phyloP scores from a whole-genome alignment of 2,113 vertebrate species.

The Tichodroma muraria region DNA sequence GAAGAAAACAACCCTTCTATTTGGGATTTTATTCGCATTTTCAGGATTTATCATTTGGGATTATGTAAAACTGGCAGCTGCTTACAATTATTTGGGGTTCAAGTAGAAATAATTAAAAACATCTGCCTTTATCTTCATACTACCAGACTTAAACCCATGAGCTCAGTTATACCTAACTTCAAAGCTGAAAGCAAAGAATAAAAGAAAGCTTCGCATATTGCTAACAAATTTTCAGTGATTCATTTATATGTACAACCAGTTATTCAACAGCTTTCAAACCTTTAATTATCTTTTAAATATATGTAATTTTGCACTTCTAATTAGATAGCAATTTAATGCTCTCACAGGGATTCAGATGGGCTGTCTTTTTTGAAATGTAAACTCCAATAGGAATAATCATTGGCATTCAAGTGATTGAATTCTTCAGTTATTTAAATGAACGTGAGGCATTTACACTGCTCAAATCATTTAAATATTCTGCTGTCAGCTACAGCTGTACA shows the following conservation, averaged over 20 bases:
- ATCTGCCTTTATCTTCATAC: conserved; percentile 78
- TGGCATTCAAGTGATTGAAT: conserved; percentile 73
- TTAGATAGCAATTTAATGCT: conserved; percentile 84
- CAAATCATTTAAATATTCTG: conserved; percentile 64
- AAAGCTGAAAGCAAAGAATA: conserved; percentile 69
- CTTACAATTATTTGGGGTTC: conserved; percentile 77
- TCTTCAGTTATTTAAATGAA: conserved; percentile 78
- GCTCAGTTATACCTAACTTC: conserved; percentile 72
- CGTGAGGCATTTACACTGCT: conserved; percentile 49
- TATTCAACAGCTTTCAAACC: conserved; percentile 79
- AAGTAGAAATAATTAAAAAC: conserved; percentile 78
- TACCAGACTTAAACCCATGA: conserved; percentile 72
- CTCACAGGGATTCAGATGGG: conserved; percentile 71
- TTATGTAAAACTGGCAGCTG: conserved; percentile 78
- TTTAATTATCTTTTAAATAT: conserved; percentile 87
- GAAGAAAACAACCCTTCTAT: neutral
- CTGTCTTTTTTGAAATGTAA: conserved; percentile 71
- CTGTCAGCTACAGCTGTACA: conserved; percentile 67
- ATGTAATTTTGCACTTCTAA: conserved; percentile 86
- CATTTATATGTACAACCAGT: conserved; percentile 77
- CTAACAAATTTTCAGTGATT: conserved; percentile 76
- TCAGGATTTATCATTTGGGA: conserved; percentile 72
- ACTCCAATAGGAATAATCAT: conserved; percentile 72
- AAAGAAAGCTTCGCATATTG: conserved; percentile 71
- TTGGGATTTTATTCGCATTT: conserved; percentile 72